Conservation (phyloP, 2,113 vertebrate genomes). For the Strix aluco region DNA sequence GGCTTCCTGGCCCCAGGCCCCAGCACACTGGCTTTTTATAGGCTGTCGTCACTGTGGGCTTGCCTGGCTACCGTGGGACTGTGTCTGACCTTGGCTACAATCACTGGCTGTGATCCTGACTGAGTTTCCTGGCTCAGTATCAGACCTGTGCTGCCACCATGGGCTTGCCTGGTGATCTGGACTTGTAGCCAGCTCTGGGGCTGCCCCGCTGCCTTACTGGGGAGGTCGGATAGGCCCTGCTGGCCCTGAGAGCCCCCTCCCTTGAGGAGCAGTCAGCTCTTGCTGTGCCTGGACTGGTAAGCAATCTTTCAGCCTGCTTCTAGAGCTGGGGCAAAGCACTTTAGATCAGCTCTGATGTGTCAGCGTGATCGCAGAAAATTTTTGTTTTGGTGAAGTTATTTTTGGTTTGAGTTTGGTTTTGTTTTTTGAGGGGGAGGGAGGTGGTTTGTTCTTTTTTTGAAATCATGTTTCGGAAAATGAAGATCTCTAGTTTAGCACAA, state of each 20-base stretch:
- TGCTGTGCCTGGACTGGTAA: background rate
- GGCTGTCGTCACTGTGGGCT: too few species aligned
- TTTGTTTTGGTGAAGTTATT: background rate
- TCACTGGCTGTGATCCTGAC: fast-evolving
- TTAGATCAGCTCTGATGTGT: background rate
- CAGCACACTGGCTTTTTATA: too few species aligned
- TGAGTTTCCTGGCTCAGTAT: background rate
- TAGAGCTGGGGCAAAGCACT: background rate
- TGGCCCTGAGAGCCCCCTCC: background rate
- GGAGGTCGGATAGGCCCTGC: background rate
- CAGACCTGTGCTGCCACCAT: fast-evolving
- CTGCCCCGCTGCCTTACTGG: background rate
- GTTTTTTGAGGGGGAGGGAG: too few species aligned
- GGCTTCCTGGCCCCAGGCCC: too few species aligned
- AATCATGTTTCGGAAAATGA: background rate
- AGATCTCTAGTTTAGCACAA: background rate
- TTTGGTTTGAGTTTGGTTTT: too few species aligned
- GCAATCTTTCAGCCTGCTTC: background rate
- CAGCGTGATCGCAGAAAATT: background rate
- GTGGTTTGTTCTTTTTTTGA: background rate
- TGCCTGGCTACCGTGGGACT: too few species aligned
- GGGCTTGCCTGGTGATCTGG: background rate
- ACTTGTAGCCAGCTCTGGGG: background rate
- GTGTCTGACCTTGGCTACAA: fast-evolving
- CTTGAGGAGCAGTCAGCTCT: background rate